Evolutionary conservation across 2,888 invertebrate species (phyloP).

Genomic region (Candidula unifasciata): DNA sequence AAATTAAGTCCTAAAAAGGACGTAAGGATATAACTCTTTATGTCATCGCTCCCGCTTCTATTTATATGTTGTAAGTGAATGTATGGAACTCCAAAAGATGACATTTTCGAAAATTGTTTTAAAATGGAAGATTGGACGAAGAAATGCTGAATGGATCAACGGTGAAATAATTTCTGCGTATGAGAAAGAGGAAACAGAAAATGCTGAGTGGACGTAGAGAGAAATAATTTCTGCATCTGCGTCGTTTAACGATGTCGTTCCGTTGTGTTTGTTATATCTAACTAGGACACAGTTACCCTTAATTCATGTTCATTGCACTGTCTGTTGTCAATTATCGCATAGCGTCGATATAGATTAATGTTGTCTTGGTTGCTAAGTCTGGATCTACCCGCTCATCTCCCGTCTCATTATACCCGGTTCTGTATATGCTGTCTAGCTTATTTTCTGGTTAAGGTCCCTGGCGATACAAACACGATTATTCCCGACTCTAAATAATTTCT

Average conservation of each 20-base stretch:
- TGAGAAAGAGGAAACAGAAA: neutral
- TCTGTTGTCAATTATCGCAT: neutral
- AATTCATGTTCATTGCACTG: constrained; percentile 14
- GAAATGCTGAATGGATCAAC: neutral
- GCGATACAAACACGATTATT: constrained; percentile 40
- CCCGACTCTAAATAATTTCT: constrained; percentile 43
- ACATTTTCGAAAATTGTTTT: no score
- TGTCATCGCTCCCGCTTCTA: no score
- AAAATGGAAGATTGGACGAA: no score
- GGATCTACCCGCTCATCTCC: constrained; percentile 10
- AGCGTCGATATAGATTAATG: constrained; percentile 25
- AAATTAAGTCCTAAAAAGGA: no score
- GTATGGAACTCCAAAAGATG: no score
- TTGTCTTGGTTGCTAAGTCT: constrained; percentile 14
- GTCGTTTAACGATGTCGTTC: neutral
- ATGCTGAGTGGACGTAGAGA: neutral
- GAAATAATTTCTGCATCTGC: neutral
- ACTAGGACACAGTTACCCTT: neutral
- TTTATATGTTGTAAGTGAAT: no score
- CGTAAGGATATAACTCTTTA: no score
- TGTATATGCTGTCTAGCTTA: constrained; percentile 27
- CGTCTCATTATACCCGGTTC: constrained; percentile 30
- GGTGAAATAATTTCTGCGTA: neutral
- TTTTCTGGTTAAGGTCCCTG: constrained; percentile 38
- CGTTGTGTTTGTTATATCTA: neutral